A percentile compares a stretch with the other conserved stretches of the same genome.
Evolutionary conservation across 2,113 vertebrate species (phyloP).

Genomic region (Pedionomus torquatus): DNA sequence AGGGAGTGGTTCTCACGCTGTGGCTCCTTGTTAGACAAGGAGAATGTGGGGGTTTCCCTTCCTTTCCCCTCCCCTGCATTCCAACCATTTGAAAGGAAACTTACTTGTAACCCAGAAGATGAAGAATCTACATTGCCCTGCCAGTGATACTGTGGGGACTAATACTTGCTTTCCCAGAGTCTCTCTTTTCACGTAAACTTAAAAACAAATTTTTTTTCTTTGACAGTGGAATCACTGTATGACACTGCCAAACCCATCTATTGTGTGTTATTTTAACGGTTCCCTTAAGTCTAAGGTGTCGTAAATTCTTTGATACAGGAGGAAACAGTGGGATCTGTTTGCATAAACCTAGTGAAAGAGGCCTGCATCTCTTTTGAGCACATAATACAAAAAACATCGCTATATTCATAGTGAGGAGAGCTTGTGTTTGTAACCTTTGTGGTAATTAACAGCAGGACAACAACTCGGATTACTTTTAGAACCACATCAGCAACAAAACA

Average conservation of each 20-base stretch:
- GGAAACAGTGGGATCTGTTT: not conserved
- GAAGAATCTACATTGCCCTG: not conserved
- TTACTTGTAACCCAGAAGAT: constrained; percentile 19
- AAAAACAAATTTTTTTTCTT: not conserved
- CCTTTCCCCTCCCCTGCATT: constrained; percentile 32
- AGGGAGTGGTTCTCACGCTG: constrained; percentile 40
- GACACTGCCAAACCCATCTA: not conserved
- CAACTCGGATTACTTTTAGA: constrained; percentile 4
- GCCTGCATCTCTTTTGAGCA: not conserved
- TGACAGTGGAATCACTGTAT: not conserved
- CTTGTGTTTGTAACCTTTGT: constrained; percentile 6
- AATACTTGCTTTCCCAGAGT: not conserved
- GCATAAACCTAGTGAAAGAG: not conserved
- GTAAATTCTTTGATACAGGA: not conserved
- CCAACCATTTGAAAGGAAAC: constrained; percentile 19
- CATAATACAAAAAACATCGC: not conserved
- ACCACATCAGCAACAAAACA: constrained; percentile 17
- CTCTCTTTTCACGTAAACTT: not conserved
- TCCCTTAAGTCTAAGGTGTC: not conserved
- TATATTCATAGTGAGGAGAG: not conserved
- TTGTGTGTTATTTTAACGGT: constrained; percentile 13
- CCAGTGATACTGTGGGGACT: not conserved
- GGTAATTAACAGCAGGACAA: constrained; percentile 27
- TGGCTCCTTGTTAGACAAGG: constrained; percentile 24
- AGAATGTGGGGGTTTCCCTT: constrained; percentile 13